Base-by-base conservation (phyloP, 2,888 invertebrate species). In the Carcina quercana region DNA sequence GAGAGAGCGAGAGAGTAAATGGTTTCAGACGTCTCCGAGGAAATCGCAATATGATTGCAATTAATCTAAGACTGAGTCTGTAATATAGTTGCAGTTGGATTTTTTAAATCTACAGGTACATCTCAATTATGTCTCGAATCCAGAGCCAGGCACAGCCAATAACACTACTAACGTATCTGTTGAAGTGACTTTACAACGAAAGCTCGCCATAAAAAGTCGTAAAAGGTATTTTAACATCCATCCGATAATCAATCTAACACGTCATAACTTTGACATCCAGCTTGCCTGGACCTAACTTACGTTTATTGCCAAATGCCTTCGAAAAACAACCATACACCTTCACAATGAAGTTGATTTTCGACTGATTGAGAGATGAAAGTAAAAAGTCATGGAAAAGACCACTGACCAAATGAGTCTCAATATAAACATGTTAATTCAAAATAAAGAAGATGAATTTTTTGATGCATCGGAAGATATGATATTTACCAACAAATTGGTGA, bases 221-320 rank as follows among this genome's bases (percentile, higher is more conserved):
- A 82, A 84, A 83, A 75, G 69, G 72, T 73, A 80, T 85, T 85
- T 85, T 85, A 84, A 83, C 84, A 85, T 83, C 78, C 79, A 82
- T 76, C 78, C 65, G 84, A 84, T 85, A 85, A 85, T 85, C 84
- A 85, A 84, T 85, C 84, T 82, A 84, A 84, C 83, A 82, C 83
- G 80, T 85, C 82, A 82, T 84, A 84, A 82, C 78, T 83, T 83
- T 83, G 83, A 83, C 80, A 80, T 80, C 72, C 79, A 76, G 70
- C 53, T 64, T 63, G 73, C 50, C 57, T 68, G 75, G 63, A 71
- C 68, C 63, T 71, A 63, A 71, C 60, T 55, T 53, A 54, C 49
- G 47, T 50, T 53, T 54, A 45, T 43, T 25, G 25, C 15, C 5
- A 5, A 17, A 24, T 13, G 29, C 36, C 50, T 15, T 37, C 45